Conservation (phyloP, 2,888 invertebrate genomes). For the Lagria hirta region DNA sequence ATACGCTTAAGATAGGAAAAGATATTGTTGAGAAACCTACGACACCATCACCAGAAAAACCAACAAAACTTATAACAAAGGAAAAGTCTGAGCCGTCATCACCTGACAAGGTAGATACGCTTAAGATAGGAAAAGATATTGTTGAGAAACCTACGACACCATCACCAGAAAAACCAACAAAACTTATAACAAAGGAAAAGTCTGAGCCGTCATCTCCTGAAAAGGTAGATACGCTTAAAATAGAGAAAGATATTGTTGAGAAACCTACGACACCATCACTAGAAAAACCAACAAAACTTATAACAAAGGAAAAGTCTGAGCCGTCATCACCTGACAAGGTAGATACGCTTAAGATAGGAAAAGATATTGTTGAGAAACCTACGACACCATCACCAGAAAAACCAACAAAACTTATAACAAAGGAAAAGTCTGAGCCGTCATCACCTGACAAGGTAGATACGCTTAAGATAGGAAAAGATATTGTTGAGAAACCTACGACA, state of each 20-base stretch:
- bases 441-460: slow-evolving; percentile 8
- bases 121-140: no score
- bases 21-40: no score
- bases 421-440: slow-evolving; percentile 1
- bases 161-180: slow-evolving; percentile 2
- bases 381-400: slow-evolving; percentile 1
- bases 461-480: slow-evolving; percentile 4
- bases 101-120: no score
- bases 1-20: no score
- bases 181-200: slow-evolving; percentile 1
- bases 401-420: not conserved
- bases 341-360: slow-evolving; percentile 2
- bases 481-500: slow-evolving; percentile 8
- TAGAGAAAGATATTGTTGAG: not conserved
- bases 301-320: slow-evolving; percentile 12
- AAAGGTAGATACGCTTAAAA: not conserved
- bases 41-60: no score
- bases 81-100: no score
- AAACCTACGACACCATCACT: not conserved
- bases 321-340: slow-evolving; percentile 10
- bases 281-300: slow-evolving; percentile 8
- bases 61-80: no score
- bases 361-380: not conserved
- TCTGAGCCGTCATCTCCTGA: no score
- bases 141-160: no score